These are phyloP conservation scores for Spodoptera littoralis DNA, from an alignment of 2,888 invertebrate species.

Conservation along the genomic window DNA sequence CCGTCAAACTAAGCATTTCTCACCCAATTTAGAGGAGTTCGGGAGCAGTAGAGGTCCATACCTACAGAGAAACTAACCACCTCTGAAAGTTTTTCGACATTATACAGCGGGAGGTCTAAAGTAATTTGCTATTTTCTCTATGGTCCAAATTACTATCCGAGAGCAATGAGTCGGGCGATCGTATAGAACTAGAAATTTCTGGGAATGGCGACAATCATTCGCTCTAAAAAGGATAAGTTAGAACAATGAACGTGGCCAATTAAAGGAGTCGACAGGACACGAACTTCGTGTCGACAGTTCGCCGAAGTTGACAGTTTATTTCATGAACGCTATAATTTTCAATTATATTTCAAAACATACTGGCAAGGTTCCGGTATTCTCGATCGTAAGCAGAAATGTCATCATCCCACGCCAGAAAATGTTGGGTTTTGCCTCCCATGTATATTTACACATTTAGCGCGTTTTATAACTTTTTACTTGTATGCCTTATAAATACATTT, in stretches of 20 bases:
- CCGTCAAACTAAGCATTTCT: conserved; percentile 75
- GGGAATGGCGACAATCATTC: conserved; percentile 61
- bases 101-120: conserved; percentile 58
- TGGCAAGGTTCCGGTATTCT: conserved; percentile 61
- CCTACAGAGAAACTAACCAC: conserved; percentile 59
- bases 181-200: conserved; percentile 68
- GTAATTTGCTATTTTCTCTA: conserved; percentile 70
- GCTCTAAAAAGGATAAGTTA: conserved; percentile 70
- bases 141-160: conserved; percentile 65
- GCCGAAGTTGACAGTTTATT: conserved; percentile 73
- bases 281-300: conserved; percentile 74
- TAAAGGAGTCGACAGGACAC: conserved; percentile 77
- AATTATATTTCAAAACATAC: conserved; percentile 75
- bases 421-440: conserved; percentile 55
- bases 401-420: conserved; percentile 67
- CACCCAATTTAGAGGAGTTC: conserved; percentile 74
- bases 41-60: conserved; percentile 55
- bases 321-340: conserved; percentile 77
- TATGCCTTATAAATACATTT: conserved; percentile 16
- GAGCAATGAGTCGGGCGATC: conserved; percentile 57
- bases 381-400: conserved; percentile 65
- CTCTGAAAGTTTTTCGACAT: conserved; percentile 73
- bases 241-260: conserved; percentile 79
- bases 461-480: conserved; percentile 53
- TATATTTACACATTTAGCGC: conserved; percentile 41